These are phyloP conservation scores for Mormyrops boulengeri DNA, from an alignment of 2,797 vertebrate species.

Conservation along the genomic window DNA sequence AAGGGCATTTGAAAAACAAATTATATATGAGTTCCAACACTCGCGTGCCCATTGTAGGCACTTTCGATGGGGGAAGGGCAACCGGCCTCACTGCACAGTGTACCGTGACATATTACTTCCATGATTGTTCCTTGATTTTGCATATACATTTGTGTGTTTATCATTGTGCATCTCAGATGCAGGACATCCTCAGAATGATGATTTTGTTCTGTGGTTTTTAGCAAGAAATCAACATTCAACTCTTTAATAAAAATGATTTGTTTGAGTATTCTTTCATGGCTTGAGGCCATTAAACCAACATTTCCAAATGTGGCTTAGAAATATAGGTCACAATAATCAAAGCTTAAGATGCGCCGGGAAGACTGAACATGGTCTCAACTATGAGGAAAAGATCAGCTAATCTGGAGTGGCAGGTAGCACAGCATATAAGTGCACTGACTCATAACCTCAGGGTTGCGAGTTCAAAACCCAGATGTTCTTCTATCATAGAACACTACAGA, in stretches of 20 bases:
- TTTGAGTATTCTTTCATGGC: constrained; percentile 1
- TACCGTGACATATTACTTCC: not conserved
- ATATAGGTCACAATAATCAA: not conserved
- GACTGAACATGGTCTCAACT: not conserved
- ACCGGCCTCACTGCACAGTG: not conserved
- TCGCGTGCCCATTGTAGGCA: not conserved
- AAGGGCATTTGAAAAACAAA: not conserved
- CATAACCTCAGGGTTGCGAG: not conserved
- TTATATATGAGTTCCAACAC: not conserved
- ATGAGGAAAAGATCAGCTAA: not conserved
- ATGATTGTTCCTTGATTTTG: not conserved
- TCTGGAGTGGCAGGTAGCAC: not conserved
- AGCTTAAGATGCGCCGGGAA: not conserved
- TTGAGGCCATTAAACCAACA: not conserved
- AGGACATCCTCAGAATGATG: not conserved
- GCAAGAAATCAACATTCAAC: constrained; percentile 7
- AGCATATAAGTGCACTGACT: not conserved
- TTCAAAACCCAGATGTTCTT: not conserved
- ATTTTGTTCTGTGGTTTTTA: not conserved
- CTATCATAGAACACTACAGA: not conserved
- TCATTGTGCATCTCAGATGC: not conserved
- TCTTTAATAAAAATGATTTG: constrained; percentile 1
- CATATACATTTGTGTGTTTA: not conserved
- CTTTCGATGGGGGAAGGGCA: not conserved
- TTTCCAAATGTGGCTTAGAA: not conserved